phyloP scores from a whole-genome alignment of 2,797 vertebrate genomes.

The Malacoctenus gilli region DNA sequence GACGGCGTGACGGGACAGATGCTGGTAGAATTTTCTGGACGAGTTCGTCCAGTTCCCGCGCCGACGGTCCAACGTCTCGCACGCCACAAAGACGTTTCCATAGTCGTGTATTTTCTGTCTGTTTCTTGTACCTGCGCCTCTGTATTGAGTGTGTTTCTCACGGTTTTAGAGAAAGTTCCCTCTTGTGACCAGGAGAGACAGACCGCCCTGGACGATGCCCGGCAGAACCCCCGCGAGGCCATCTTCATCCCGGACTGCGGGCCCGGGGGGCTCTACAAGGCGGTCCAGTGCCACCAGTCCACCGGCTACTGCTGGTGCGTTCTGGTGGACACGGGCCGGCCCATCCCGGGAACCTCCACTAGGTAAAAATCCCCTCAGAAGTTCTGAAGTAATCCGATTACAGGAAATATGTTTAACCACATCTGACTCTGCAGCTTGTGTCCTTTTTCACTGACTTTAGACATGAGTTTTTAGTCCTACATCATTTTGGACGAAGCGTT shows the following conservation, averaged over 20 bases:
- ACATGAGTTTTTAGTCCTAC: too few relatives aligned
- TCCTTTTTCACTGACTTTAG: too few relatives aligned
- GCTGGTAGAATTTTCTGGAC: too few relatives aligned
- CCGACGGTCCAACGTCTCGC: too few relatives aligned
- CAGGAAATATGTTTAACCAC: too few relatives aligned
- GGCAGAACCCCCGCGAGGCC: conserved; percentile 88
- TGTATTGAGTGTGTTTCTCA: conserved; percentile 74
- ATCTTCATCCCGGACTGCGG: conserved; percentile 96
- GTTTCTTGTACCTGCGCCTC: conserved; percentile 14
- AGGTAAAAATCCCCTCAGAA: too few relatives aligned
- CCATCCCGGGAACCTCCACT: conserved; percentile 94
- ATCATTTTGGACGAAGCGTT: too few relatives aligned
- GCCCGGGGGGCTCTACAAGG: conserved; percentile 89
- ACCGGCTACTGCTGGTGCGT: conserved; percentile 99
- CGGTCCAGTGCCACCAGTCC: conserved; percentile 97
- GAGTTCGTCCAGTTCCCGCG: too few relatives aligned
- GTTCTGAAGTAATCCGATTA: too few relatives aligned
- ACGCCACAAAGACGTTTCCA: too few relatives aligned
- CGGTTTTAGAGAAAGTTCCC: conserved; percentile 92
- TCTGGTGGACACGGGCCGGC: conserved; percentile 93
- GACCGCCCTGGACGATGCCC: conserved; percentile 90
- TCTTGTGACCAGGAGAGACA: conserved; percentile 98
- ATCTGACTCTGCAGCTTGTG: too few relatives aligned
- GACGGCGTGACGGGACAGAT: too few relatives aligned
- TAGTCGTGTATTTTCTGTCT: conserved; percentile 8